Base-by-base conservation (phyloP, 2,113 vertebrate genomes). In the Cricetomys ansorgei region DNA sequence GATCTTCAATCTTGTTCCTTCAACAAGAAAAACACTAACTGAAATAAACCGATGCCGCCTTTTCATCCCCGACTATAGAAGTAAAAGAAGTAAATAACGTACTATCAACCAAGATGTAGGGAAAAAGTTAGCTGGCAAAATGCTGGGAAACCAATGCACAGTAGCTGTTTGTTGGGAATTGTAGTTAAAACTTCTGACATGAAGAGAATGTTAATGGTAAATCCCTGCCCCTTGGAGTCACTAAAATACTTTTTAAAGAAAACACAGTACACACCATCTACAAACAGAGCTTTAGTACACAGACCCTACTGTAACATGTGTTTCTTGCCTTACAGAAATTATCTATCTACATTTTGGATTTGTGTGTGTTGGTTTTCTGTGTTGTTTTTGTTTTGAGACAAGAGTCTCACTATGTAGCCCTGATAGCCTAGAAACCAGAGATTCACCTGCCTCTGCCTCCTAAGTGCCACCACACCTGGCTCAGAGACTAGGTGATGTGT, bases 151-250 rank as follows among this genome's bases (percentile, higher is more conserved):
- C 19, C 50, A 92, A 17, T 69, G 57, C 29, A n/a, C 1, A n/a
- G 21, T 25, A 81, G 21, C 21, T 25, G 27, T 53, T 86, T 55
- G 27, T 81, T 40, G 25, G 27, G 27, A 91, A 9, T 85, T 89
- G 72, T 77, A 53, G 62, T 59, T 73, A 40, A 96, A 93, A 59
- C 27, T 23, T 87, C 55, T 95, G 50, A 69, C 69, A 86, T 72
- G 31, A 94, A 86, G 27, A 59, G 37, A 40, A 34, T 43, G 31
- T 76, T 75, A 50, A 70, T 12, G 21, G 34, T 40, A 81, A 79
- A 86, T 62, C 57, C 55, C 43, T 72, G 10, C 40, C 27, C n/a
- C 62, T 69, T 27, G 1, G 37, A 19, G 72, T 88, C 62, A 69
- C 72, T 53, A 48, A 43, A 83, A 53, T 59, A 69, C 57, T 90